A percentile compares a stretch with the other conserved stretches of the same genome.
Conservation (phyloP, 2,888 invertebrate species). For the Drosophila austrosaltans region DNA sequence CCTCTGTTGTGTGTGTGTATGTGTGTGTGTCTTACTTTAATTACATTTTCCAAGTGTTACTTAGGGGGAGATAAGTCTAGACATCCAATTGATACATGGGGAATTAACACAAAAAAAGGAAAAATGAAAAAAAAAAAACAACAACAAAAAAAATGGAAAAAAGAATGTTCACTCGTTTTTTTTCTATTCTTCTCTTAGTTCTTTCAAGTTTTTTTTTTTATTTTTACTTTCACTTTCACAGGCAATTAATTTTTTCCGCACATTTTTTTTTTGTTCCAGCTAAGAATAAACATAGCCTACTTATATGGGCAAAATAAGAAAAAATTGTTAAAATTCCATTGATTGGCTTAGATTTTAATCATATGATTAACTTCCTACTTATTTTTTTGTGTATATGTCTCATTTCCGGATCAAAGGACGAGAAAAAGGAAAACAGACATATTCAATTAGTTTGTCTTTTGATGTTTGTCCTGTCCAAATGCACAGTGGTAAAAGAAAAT, state of each 20-base stretch:
- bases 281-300: conserved; percentile 5
- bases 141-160: background rate
- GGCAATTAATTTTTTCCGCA: conserved; percentile 6
- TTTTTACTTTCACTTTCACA: background rate
- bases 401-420: conserved; percentile 4
- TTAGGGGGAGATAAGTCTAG: conserved; percentile 10
- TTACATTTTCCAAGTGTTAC: conserved; percentile 12
- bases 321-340: background rate
- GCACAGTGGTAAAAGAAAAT: too few relatives aligned
- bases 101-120: conserved; percentile 1
- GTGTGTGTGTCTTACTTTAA: conserved; percentile 1
- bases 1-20: background rate
- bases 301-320: background rate
- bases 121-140: too few relatives aligned
- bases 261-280: background rate
- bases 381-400: background rate
- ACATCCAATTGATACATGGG: conserved; percentile 12
- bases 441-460: conserved; percentile 10
- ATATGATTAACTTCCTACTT: conserved; percentile 10
- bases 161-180: background rate
- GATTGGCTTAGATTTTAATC: conserved; percentile 12
- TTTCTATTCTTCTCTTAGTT: background rate
- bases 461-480: conserved; percentile 3
- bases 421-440: background rate
- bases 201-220: background rate